These are phyloP conservation scores for Eristalis intricaria DNA, from an alignment of 2,888 invertebrate species.

Conservation along the genomic window DNA sequence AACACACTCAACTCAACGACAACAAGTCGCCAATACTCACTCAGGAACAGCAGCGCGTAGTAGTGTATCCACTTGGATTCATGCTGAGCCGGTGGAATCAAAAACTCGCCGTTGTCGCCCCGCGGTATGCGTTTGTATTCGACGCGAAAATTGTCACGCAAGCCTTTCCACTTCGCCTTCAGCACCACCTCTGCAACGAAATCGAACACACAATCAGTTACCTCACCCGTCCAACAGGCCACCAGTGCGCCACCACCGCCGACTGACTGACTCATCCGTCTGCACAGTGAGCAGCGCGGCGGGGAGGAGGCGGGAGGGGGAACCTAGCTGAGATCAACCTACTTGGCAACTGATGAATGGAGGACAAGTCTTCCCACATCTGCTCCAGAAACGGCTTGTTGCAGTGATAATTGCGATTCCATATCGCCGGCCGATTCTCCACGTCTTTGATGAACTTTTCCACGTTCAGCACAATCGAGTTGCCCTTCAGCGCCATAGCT, in stretches of 20 bases:
- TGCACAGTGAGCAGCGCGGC: too few species aligned
- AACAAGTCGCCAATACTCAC: slow-evolving; percentile 74
- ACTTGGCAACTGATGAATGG: slow-evolving; percentile 80
- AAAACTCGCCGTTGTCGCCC: slow-evolving; percentile 79
- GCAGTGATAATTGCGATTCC: slow-evolving; percentile 81
- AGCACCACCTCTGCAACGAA: slow-evolving; percentile 78
- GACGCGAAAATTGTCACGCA: slow-evolving; percentile 81
- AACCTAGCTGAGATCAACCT: slow-evolving; percentile 58
- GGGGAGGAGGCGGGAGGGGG: too few species aligned
- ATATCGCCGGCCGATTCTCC: slow-evolving; percentile 80
- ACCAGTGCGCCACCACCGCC: slow-evolving; percentile 3
- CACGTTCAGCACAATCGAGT: slow-evolving; percentile 80
- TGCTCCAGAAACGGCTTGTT: slow-evolving; percentile 81
- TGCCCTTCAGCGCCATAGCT: slow-evolving; percentile 78
- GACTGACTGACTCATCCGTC: slow-evolving; percentile 13
- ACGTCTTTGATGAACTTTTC: slow-evolving; percentile 81
- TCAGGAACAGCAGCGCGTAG: slow-evolving; percentile 79
- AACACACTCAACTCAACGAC: too few species aligned
- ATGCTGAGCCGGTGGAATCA: slow-evolving; percentile 79
- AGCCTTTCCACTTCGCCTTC: slow-evolving; percentile 81
- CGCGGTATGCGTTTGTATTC: slow-evolving; percentile 81
- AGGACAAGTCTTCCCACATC: slow-evolving; percentile 81
- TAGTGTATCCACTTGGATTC: slow-evolving; percentile 81
- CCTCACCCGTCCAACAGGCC: neutral
- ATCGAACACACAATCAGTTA: slow-evolving; percentile 17